These are phyloP conservation scores for Masticophis lateralis DNA, from an alignment of 2,797 vertebrate species.

Conservation along the genomic window DNA sequence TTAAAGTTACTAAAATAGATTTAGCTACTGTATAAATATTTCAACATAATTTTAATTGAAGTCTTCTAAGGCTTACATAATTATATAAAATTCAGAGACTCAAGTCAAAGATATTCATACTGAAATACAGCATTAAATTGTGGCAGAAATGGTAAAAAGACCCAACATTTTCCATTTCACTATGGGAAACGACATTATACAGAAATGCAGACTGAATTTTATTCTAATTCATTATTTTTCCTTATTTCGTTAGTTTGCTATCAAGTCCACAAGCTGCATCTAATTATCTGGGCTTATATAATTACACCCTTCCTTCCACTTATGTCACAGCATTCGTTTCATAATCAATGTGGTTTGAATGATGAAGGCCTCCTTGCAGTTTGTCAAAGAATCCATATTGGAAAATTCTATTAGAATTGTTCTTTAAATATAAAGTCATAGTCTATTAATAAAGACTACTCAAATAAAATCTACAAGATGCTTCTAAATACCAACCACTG, in stretches of 20 bases:
- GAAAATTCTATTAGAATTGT: not conserved
- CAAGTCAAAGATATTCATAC: not conserved
- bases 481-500: not conserved
- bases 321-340: not conserved
- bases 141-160: not conserved
- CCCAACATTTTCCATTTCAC: not conserved
- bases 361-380: not conserved
- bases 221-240: not conserved
- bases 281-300: not conserved
- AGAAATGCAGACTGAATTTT: not conserved
- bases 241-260: constrained; percentile 6
- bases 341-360: not conserved
- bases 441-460: not conserved
- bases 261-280: not conserved
- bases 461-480: not conserved
- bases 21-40: not conserved
- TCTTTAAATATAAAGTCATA: not conserved
- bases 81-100: not conserved
- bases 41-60: not conserved
- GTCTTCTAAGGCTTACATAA: not conserved
- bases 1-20: not conserved
- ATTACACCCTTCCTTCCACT: not conserved
- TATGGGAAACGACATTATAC: not conserved
- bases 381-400: not conserved
- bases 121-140: not conserved